Evolutionary conservation across 2,113 vertebrate species (phyloP), one percentile per base, ranked within the genome.

Genomic region (Leptocoma aspasia): DNA sequence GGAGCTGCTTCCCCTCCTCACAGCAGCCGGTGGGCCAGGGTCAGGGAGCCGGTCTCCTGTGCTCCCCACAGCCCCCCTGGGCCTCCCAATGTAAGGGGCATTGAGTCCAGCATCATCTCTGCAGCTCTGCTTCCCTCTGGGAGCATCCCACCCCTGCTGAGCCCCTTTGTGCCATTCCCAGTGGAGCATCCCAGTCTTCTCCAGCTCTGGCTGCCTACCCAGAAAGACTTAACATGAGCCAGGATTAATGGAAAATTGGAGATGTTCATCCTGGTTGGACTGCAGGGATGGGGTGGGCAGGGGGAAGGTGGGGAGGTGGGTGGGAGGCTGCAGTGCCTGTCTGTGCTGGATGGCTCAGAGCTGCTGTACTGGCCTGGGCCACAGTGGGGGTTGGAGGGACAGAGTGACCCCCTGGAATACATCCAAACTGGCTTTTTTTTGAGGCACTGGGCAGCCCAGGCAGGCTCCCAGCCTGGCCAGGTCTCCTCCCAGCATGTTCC

Each of bases 321-420:
- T 7, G 7, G 26, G 11, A 21, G 12, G 53, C 42, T 78, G 59
- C 64, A 66, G 30, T 10, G 2, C 27, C 19, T 1, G 0, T 17
- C 63, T 63, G 5, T 35, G 28, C 45, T 27, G 57, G 41, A 8
- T 11, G 21, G 15, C 76, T 86, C 56, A 33, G 63, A 26, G 6
- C 44, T 86, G 63, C 52, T 0, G 0, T 18, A 27, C 15, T 7
- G 9, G 52, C 27, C 21, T 13, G 16, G 56, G 54, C 15, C 41
- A 11, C 1, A 6, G 39, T 0, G 0, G 7, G 33, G 24, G 14
- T 2, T 11, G 11, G 22, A 41, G 56, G 47, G 10, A 61, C 13
- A 9, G 33, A 5, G 6, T 42, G 28, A 20, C 6, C 6, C 57
- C 47, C 42, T 18, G 47, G 42, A 33, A 31, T 33, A n/a, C 10